Evolutionary conservation across 2,797 vertebrate genomes (phyloP), one percentile per base, ranked within the genome.

Genomic region (Malacoraja senta): DNA sequence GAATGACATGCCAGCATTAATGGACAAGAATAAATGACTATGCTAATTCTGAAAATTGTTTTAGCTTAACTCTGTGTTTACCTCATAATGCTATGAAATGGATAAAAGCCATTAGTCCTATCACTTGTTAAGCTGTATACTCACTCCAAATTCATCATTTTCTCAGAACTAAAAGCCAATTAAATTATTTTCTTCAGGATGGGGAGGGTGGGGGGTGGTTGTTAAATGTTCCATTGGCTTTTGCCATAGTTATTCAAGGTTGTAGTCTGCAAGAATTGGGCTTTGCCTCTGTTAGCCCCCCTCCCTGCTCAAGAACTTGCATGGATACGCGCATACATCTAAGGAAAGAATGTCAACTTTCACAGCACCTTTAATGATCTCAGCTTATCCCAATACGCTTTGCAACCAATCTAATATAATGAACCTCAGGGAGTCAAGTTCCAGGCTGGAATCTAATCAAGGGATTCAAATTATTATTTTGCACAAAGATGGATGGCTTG

Each of bases 11-110:
- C 58, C 90, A 92, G 38, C 90, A 76, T 76, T 92, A 92, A 92
- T 92, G 90, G 90, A 76, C 90, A 92, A 92, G 90, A 92, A 92
- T 72, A 72, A 92, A 92, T 92, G 90, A 92, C 71, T 92, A 92
- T 92, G 90, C 68, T 92, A 92, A 92, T 74, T 92, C 90, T 74
- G 71, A 92, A 58, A 76, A 53, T 92, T 92, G 90, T 71, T 92
- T 92, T 76, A 15, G 38, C 58, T 92, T 92, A 92, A 92, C 90
- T 38, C 90, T n/a, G 3, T 58, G 38, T 92, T 72, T 74, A 26
- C 90, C 38, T 29, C 53, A 76, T 35, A 26, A 21, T 91, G 68
- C 6, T n/a, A 72, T 35, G 17, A 19, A 88, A 88, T 68, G 63
- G 65, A 8, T 35, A 88, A 68, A 88, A 32, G 7, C 17, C 63